Base-by-base conservation (phyloP, 2,888 invertebrate genomes). In the Eupsilia transversa region DNA sequence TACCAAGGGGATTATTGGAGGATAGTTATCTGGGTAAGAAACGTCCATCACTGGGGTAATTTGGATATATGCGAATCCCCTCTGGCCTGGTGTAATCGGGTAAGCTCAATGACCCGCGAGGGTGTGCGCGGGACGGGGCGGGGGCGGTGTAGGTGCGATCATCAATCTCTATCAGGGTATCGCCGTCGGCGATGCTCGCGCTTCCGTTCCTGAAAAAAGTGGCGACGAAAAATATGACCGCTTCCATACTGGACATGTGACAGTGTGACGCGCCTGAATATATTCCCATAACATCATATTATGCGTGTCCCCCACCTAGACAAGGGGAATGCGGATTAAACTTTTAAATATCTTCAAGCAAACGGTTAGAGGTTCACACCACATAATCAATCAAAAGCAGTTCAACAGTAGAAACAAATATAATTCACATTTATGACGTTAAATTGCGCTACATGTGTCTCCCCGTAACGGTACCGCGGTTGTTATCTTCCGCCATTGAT, bases 31-130 rank as follows among this genome's bases (percentile, higher is more conserved):
- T 90, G 89, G 91, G 91, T 93, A 95, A 95, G 95, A 94, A 94
- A 94, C 94, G 95, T 96, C 96, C 93, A 94, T 96, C 95, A 95
- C 90, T 86, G 73, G 86, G 89, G 93, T 96, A 96, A 96, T 96
- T 96, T 96, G 96, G 95, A 96, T 96, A 95, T 95, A 96, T 96
- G 94, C 94, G 95, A 93, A 93, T 93, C 93, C 94, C 94, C 92
- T 93, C 90, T 89, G 92, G 92, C 89, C 90, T 89, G 90, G 89
- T 88, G 91, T 95, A 95, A 94, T 94, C 94, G 94, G 91, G 92
- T 91, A 91, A 93, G 94, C 94, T 90, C 94, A 92, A 93, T 93
- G 94, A 93, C 93, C 93, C 92, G 92, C 86, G 84, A 79, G 85
- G 89, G 91, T 84, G 75, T 67, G 78, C 64, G 89, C 89, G 79